phyloP scores from a whole-genome alignment of 2,113 vertebrate genomes.

The Actenoides hombroni region DNA sequence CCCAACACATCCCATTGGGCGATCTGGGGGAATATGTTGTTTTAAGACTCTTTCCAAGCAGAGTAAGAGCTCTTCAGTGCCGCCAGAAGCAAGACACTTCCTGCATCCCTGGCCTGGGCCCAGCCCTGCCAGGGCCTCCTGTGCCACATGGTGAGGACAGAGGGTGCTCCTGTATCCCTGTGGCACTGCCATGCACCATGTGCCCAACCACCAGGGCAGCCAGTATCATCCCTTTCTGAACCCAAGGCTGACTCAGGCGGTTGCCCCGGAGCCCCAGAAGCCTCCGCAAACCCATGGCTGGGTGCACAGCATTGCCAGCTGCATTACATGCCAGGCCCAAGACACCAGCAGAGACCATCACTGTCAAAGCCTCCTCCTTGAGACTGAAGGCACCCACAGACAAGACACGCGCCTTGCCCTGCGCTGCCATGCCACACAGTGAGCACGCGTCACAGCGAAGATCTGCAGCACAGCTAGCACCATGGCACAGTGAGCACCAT shows the following conservation, averaged over 20 bases:
- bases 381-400: too few relatives aligned
- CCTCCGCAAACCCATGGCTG: neutral
- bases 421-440: neutral
- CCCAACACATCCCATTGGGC: neutral
- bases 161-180: neutral
- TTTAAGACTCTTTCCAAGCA: neutral
- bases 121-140: neutral
- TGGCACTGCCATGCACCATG: rapidly evolving
- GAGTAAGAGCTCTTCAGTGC: neutral
- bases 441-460: neutral
- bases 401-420: neutral
- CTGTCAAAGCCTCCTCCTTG: neutral
- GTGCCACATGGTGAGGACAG: rapidly evolving
- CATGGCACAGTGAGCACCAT: neutral
- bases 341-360: neutral
- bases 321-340: neutral
- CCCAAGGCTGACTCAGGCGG: rapidly evolving
- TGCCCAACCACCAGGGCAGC: rapidly evolving
- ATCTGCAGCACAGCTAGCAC: neutral
- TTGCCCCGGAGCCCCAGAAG: neutral
- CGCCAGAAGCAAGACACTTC: neutral
- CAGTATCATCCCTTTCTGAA: rapidly evolving
- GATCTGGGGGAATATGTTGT: rapidly evolving
- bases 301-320: rapidly evolving
- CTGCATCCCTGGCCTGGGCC: neutral